Evolutionary conservation across 2,113 vertebrate species (phyloP).

Genomic region (Alces alces): DNA sequence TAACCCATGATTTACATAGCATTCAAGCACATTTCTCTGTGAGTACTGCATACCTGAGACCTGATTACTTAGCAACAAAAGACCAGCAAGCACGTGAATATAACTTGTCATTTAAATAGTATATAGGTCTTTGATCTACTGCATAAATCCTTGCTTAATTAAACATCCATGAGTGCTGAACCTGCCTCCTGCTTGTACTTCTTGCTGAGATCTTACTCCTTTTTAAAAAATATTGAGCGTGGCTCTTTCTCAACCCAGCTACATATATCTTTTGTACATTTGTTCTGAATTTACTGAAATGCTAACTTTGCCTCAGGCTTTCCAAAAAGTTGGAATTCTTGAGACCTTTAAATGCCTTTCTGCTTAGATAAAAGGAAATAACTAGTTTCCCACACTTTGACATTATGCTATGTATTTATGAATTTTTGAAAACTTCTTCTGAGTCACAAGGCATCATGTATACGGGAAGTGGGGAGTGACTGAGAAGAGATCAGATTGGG

Average conservation of each 20-base stretch:
- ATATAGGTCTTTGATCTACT: background rate
- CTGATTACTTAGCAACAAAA: background rate
- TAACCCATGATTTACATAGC: background rate
- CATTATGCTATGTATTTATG: background rate
- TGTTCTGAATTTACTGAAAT: conserved; percentile 6
- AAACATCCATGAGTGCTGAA: background rate
- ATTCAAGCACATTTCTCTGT: background rate
- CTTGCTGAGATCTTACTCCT: background rate
- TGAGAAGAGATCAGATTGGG: background rate
- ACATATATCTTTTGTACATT: background rate
- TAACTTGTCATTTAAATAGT: background rate
- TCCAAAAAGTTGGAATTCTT: background rate
- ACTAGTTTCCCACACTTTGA: background rate
- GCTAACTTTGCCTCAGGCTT: conserved; percentile 18
- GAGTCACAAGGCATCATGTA: background rate
- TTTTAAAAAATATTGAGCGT: background rate
- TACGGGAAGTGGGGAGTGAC: background rate
- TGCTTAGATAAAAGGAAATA: background rate
- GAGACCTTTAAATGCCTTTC: conserved; percentile 35
- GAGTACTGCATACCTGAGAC: background rate
- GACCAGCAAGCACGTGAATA: too few relatives aligned
- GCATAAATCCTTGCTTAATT: background rate
- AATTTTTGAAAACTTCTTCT: background rate
- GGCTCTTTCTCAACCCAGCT: background rate
- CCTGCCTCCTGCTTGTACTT: background rate